Base-by-base conservation (phyloP, 2,888 invertebrate species). In the Spisula solida region DNA sequence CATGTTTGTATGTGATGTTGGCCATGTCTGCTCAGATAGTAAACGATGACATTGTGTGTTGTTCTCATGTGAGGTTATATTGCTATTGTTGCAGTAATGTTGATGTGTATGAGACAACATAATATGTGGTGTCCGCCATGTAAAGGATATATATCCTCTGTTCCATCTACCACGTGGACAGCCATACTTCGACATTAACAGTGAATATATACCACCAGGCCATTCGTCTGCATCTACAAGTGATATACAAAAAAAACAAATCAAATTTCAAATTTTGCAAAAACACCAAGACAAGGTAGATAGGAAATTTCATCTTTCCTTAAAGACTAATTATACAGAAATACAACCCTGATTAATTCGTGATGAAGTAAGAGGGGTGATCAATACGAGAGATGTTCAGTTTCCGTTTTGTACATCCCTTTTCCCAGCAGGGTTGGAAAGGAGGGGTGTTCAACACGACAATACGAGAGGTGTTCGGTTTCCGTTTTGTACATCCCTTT, bases 131-230 rank as follows among this genome's bases (percentile, higher is more conserved):
- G 75, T 34, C 75, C 25, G n/a, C 75, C 75, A 75, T 31, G 75
- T 75, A 16, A 75, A 75, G 10, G 75, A 31, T 31, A 75, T 31
- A 34, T 75, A 75, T 34, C 75, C 75, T 16, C 29, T 31, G 75
- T 75, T 75, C 75, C 75, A 75, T 75, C 34, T 31, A 34, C 75
- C 75, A 18, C 34, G 12, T 29, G 75, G 75, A 75, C 75, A 75
- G 1, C 75, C 75, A 18, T 75, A 34, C 34, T 75, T 75, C 12
- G 75, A 75, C 75, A 75, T 75, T 31, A 75, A 25, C 25, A 75
- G 18, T 4, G 75, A 14, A 18, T 75, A 75, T 12, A 14, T 34
- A 75, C 34, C 75, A 31, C 18, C 31, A 5, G 75, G 75, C 75
- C 75, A 75, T 34, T 34, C 75, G 16, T 75, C 75, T 31, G 75